Evolutionary conservation across 2,113 vertebrate genomes (phyloP), one percentile per base, ranked within the genome.

Genomic region (Psettodes erumei): DNA sequence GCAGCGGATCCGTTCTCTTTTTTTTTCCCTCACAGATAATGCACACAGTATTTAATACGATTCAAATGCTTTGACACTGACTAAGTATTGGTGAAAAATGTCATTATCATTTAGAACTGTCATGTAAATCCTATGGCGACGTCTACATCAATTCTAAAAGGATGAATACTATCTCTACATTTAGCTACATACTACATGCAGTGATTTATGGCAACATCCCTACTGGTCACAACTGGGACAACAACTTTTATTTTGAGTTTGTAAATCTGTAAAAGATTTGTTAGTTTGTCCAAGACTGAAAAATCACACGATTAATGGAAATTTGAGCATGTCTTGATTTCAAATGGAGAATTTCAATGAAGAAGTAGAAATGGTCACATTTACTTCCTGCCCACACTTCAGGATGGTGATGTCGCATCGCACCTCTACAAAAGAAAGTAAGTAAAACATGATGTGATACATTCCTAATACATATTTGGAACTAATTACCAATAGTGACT

Each of bases 311-410:
- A 35, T 56, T 58, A 64, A 53, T 40, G 2, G 2, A 27, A 45
- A 59, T 76, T 43, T 63, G 27, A 47, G 9, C 12, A n/a, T 42
- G 15, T 53, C 35, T 75, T 60, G 15, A 82, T 76, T 79, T 63
- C 16, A 70, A 48, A 5, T 15, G 7, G 56, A 45, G 4, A 54
- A 47, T 27, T 42, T 75, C 2, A 70, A 28, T 55, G 10, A 40
- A 53, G 8, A 55, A 9, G 42, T n/a, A 8, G 15, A 70, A 45
- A 59, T 30, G 3, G 54, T 48, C 13, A 54, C 35, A 40, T 50
- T 70, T 81, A 81, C 74, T 76, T 81, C 70, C 48, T 75, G 42
- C 2, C 28, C 0, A 28, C 21, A 67, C 48, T 58, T 76, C 54
- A 54, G 45, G 62, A 33, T 27, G 62, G 13, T 13, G 51, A 72